phyloP scores from a whole-genome alignment of 2,113 vertebrate species.

The Equus przewalskii region DNA sequence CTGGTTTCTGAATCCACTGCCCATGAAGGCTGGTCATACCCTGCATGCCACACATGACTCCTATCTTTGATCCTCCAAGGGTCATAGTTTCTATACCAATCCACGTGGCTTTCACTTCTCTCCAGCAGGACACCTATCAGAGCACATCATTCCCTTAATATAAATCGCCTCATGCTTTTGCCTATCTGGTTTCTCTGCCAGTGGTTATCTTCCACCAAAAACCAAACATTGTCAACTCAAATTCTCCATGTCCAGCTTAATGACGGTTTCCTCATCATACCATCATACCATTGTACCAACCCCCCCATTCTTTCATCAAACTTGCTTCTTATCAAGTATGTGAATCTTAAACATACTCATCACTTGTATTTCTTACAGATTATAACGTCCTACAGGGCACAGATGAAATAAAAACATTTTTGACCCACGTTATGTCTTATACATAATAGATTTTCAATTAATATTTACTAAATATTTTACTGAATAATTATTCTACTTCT shows the following conservation, averaged over 20 bases:
- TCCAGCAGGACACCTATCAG: neutral
- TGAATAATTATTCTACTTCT: neutral
- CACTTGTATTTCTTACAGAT: neutral
- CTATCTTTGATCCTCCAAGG: neutral
- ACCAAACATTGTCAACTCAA: neutral
- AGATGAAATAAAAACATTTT: neutral
- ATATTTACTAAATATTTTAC: neutral
- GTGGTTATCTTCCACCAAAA: neutral
- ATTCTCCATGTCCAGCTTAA: neutral
- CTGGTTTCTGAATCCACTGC: neutral
- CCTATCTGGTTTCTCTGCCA: neutral
- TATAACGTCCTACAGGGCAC: neutral
- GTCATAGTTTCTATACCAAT: neutral
- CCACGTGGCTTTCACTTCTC: neutral
- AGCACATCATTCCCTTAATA: neutral
- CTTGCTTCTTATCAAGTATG: neutral
- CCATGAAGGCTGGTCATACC: no score
- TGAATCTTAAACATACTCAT: neutral
- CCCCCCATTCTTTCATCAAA: neutral
- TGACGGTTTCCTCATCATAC: neutral
- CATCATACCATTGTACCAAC: no score
- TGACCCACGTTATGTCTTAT: neutral
- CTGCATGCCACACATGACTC: accelerated
- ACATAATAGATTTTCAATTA: neutral
- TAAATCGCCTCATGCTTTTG: neutral